Evolutionary conservation across 2,797 vertebrate genomes (phyloP), one percentile per base, ranked within the genome.

Genomic region (Micropoecilia bifurca): DNA sequence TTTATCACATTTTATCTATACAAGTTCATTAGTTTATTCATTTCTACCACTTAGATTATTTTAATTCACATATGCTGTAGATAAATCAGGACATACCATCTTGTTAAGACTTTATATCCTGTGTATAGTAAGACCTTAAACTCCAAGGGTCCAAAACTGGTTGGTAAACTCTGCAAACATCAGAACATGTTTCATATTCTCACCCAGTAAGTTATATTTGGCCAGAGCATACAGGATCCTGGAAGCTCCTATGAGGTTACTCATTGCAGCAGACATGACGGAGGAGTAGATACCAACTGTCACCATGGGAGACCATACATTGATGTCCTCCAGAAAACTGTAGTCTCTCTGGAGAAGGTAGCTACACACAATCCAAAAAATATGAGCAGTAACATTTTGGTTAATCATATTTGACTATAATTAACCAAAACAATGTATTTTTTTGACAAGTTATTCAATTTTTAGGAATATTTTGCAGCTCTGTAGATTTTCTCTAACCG

Each of bases 191-290:
- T 80, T 7, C 71, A 59, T 30, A 61, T 50, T 68, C 95, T 91
- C 78, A 97, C 96, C 96, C 43, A 97, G 97, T 48, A 97, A 93
- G 85, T 96, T 89, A 1, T 97, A 96, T 91, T 96, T 95, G 80
- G 96, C 95, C 47, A 97, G 90, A 13, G 96, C 96, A 0, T 96
- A 95, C 16, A 97, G 93, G 85, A 97, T 95, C 48, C 96, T 94
- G 25, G 96, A 97, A 10, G 96, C 97, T 1, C 96, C 96, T 0
- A 97, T 97, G 43, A 97, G 94, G 39, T 96, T 96, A 89, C 96
- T 97, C 97, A 97, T 97, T 72, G 96, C 96, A 43, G 97, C 96
- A 0, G 96, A 97, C 7, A 97, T 85, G 0, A 96, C 90, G 0
- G 96, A 95, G 36, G 95, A 95, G 20, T 97, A 97, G 81, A 97